A percentile compares a stretch with the other conserved stretches of the same genome.
Evolutionary conservation across 2,113 vertebrate genomes (phyloP).

Genomic region (Myotis davidii): DNA sequence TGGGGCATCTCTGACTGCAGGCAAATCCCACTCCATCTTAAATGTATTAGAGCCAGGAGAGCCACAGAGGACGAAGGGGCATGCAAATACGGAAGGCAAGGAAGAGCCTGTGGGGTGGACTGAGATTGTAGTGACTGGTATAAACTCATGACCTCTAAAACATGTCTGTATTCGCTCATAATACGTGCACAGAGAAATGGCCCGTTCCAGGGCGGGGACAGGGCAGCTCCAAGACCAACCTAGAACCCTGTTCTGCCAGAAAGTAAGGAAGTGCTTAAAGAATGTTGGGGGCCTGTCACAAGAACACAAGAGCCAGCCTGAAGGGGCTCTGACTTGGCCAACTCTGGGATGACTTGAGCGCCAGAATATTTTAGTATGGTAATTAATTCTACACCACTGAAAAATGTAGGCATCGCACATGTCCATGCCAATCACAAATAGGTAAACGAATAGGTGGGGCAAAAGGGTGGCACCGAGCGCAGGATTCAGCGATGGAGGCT

Average conservation of each 20-base stretch:
- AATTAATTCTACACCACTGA: background rate
- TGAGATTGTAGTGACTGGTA: background rate
- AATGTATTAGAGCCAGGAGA: background rate
- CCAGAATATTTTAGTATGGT: background rate
- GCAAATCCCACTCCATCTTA: background rate
- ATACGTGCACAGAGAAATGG: background rate
- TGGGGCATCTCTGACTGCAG: background rate
- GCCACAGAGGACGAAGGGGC: background rate
- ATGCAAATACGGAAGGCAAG: background rate
- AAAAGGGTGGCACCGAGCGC: background rate
- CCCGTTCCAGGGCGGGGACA: background rate
- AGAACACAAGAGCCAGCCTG: background rate
- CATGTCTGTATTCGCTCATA: too few species aligned
- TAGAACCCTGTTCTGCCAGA: background rate
- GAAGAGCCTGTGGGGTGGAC: background rate
- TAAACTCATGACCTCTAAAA: background rate
- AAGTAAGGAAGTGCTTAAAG: background rate
- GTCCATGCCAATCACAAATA: background rate
- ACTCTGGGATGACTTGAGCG: background rate
- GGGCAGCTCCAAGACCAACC: background rate
- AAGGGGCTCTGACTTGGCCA: background rate
- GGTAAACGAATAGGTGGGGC: background rate
- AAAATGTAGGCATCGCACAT: background rate
- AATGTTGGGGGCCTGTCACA: background rate
- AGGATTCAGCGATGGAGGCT: background rate